Evolutionary conservation across 92 coral and sea anemone species (phyloP), one percentile per base, ranked within the genome.

Genomic region (Zoanthus sociatus): DNA sequence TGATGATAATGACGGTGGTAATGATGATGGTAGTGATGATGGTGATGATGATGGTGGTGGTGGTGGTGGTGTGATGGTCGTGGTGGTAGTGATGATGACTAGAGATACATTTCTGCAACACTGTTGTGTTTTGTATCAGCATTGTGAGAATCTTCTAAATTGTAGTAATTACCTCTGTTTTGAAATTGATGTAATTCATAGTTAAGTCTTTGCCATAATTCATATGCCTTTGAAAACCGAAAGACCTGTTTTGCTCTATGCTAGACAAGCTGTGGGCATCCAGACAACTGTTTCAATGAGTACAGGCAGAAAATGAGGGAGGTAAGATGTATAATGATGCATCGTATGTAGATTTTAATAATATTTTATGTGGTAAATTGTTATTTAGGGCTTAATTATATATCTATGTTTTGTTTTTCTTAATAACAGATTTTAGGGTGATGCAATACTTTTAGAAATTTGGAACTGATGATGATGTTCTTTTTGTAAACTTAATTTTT

Each of bases 251-350:
- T 20, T 32, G 33, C 61, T 79, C 18, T 15, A 37, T n/a, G 20
- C 20, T 47, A 79, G 84, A 58, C 58, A 9, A 18, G 73, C 6
- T 71, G 46, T 42, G 84, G 45, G 1, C 53, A 21, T 0, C 84
- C 84, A 4, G 50, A 66, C 73, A 61, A 14, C 6, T 79, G 20
- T 54, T 79, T 60, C 56, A 63, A 1, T 18, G 55, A 79, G 47
- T 79, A 79, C 84, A 79, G 71, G 47, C 16, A 33, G 32, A 44
- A 42, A 68, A 79, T 79, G 84, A 73, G 88, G 56, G 88, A 75
- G 83, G 79, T 85, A 16, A 33, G 72, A 21, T 1, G 20, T 67
- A 37, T 37, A 37, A 1, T 37, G 42, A 37, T 37, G 42, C 42
- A 37, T 37, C 42, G 0, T 67, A 20, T 20, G 20, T 21, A 30